Percentiles rank a stretch among this genome's conserved stretches.
Evolutionary conservation across 2,113 vertebrate species (phyloP).

Genomic region (Sorex fumeus): DNA sequence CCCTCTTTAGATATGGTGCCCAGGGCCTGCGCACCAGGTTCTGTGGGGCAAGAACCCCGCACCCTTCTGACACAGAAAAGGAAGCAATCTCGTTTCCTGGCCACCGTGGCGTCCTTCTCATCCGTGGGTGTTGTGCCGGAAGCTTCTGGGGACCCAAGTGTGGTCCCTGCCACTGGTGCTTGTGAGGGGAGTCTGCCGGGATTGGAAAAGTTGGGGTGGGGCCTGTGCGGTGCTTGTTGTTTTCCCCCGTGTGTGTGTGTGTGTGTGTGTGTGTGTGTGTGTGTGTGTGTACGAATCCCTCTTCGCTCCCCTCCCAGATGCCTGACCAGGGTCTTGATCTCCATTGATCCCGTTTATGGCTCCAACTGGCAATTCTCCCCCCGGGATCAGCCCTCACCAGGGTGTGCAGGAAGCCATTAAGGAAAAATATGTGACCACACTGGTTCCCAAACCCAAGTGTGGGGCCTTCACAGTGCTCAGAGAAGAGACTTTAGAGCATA

Average conservation of each 20-base stretch:
- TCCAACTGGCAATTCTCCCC: constrained; percentile 66
- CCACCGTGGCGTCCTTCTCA: too few relatives aligned
- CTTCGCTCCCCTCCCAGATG: constrained; percentile 60
- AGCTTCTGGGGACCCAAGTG: too few relatives aligned
- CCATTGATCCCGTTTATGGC: constrained; percentile 82
- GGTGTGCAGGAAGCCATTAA: constrained; percentile 85
- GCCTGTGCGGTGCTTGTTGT: background rate
- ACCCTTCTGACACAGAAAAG: background rate
- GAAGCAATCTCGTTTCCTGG: too few relatives aligned
- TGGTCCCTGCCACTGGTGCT: too few relatives aligned
- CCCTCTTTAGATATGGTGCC: background rate
- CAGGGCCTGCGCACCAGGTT: background rate
- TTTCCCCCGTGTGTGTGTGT: background rate
- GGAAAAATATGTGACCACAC: constrained; percentile 80
- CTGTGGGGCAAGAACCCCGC: background rate
- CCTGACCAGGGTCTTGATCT: constrained; percentile 75
- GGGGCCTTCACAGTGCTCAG: constrained; percentile 51
- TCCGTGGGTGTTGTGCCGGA: too few relatives aligned
- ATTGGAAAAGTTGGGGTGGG: background rate
- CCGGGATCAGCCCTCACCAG: constrained; percentile 74
- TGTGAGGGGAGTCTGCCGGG: too few relatives aligned
- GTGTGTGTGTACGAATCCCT: background rate
- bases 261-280: background rate
- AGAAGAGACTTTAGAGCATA: constrained; percentile 69
- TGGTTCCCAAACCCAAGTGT: constrained; percentile 78